A percentile compares a stretch with the other conserved stretches of the same genome.
Conservation (phyloP, 2,797 vertebrate species). For the Channa striata region DNA sequence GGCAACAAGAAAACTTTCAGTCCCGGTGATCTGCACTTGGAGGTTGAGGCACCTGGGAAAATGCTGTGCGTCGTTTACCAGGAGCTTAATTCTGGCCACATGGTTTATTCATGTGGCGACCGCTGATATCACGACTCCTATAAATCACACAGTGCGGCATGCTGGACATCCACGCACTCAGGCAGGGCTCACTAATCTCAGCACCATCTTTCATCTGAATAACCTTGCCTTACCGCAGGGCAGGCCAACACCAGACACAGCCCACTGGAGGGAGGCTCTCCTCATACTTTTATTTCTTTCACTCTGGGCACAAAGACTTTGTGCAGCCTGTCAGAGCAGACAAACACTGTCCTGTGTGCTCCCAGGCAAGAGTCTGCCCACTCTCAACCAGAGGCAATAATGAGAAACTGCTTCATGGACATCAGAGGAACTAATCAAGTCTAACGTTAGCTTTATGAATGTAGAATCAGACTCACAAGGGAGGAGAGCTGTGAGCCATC, state of each 20-base stretch:
- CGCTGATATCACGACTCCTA: conserved; percentile 85
- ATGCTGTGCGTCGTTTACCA: conserved; percentile 82
- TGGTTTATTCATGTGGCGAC: conserved; percentile 87
- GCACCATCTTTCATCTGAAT: conserved; percentile 85
- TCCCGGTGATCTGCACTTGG: conserved; percentile 56
- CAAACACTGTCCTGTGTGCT: conserved; percentile 57
- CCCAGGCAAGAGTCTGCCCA: conserved; percentile 46
- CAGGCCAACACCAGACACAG: conserved; percentile 74
- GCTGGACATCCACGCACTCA: conserved; percentile 70
- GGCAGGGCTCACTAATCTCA: conserved; percentile 86
- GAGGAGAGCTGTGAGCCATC: conserved; percentile 66
- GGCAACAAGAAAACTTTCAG: conserved; percentile 58
- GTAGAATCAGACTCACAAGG: conserved; percentile 66
- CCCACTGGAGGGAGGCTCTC: conserved; percentile 66
- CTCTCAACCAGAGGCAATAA: conserved; percentile 64
- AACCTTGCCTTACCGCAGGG: conserved; percentile 84
- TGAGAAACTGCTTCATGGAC: conserved; percentile 65
- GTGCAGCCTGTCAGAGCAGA: conserved; percentile 49
- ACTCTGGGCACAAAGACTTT: conserved; percentile 63
- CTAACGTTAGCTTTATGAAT: conserved; percentile 76
- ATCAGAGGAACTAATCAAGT: conserved; percentile 72
- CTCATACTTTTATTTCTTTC: conserved; percentile 68
- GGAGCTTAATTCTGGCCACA: conserved; percentile 84
- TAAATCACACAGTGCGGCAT: conserved; percentile 86
- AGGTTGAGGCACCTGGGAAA: conserved; percentile 76